Base-by-base conservation (phyloP, 2,797 vertebrate species). In the Characodon lateralis region DNA sequence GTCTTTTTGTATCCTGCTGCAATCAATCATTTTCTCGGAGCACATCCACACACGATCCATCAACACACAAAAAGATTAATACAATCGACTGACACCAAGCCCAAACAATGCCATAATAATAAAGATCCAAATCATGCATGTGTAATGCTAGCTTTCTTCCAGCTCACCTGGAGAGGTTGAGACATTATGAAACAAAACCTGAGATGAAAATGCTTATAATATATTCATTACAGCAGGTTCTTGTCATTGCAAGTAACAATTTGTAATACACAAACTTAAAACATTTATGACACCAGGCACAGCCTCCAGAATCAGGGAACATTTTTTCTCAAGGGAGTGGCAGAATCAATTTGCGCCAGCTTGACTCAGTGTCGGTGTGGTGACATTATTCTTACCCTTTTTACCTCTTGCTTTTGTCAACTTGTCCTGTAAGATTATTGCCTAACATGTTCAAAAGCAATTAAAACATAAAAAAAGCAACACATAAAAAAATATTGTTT, bases 1-100 rank as follows among this genome's bases (percentile, higher is more conserved):
- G 53, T 59, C 71, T 65, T 77, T 87, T 88, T 72, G 79, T 83
- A 81, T 86, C 80, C 72, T 82, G 68, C 78, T 41, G 48, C 41
- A 50, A 73, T 50, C 50, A 39, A 61, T 9, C 28, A 16, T 39
- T 55, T 50, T 79, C 71, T 70, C 74, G 28, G 77, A 61, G n/a
- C 26, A 71, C 70, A 76, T 77, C 70, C 50, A n/a, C 63, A 48
- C 80, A 35, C 0, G 0, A 74, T 53, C 48, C 28, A 9, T 53
- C 51, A 31, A 76, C 65, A 72, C 43, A 72, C 9, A 59, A 76
- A 65, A 51, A 50, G 18, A 76, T 20, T 8, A 59, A 58, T 39
- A 35, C 58, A 77, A 50, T 76, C 63, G 18, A 39, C 55, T 74
- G 72, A 68, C 51, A 71, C 43, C 16, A 59, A 41, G 56, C 26